A percentile compares a stretch with the other conserved stretches of the same genome.
Conservation (phyloP, 2,888 invertebrate genomes). For the Lasioglossum zephyrum region DNA sequence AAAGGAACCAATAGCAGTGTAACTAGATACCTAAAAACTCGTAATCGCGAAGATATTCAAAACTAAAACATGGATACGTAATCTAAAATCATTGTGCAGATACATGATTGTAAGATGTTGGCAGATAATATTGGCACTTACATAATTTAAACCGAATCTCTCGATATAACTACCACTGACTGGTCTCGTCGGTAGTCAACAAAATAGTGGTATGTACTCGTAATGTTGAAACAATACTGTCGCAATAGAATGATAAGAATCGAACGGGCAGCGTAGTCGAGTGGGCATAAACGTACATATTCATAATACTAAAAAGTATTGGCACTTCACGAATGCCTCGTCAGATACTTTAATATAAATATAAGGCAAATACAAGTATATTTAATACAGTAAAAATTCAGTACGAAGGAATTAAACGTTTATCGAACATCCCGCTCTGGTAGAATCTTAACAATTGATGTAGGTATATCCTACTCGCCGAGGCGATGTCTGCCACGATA, state of each 20-base stretch:
- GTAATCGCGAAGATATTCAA: background rate
- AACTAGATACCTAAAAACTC: background rate
- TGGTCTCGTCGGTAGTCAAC: background rate
- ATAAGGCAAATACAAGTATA: background rate
- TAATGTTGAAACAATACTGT: background rate
- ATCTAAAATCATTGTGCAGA: conserved; percentile 3
- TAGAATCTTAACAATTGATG: background rate
- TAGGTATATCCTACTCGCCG: background rate
- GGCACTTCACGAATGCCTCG: conserved; percentile 43
- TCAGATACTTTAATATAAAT: conserved; percentile 15
- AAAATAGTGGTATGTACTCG: background rate
- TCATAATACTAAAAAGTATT: conserved; percentile 19
- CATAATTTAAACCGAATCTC: background rate
- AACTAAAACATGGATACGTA: background rate
- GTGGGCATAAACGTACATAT: conserved; percentile 21
- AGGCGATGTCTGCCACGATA: background rate
- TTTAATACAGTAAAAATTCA: conserved; percentile 16
- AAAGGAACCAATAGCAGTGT: background rate
- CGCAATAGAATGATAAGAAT: conserved; percentile 14
- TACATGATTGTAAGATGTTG: conserved; percentile 9
- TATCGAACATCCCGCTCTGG: background rate
- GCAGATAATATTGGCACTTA: conserved; percentile 39
- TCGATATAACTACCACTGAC: background rate
- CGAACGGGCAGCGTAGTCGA: conserved; percentile 23
- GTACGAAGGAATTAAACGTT: conserved; percentile 6